Evolutionary conservation across 2,113 vertebrate genomes (phyloP), one percentile per base, ranked within the genome.

Genomic region (Aphyosemion australe): DNA sequence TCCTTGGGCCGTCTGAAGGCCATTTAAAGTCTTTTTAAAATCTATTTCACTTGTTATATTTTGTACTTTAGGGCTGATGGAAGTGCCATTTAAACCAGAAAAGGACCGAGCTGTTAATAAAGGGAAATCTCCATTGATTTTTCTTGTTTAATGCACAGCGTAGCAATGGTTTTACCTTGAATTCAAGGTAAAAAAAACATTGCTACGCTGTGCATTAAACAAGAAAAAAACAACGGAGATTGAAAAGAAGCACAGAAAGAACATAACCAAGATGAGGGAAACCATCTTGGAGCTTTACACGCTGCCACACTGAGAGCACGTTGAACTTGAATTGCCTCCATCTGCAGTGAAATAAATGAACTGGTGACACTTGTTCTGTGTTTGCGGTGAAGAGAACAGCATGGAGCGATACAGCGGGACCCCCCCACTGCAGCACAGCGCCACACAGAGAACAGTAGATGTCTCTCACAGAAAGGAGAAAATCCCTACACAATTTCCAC

Each of bases 401-500:
- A 46, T 84, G 82, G 67, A 65, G 19, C 59, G 46, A 76, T 75
- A 61, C 79, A 78, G 83, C 81, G 16, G 4, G 34, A 7, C 50
- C 71, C 81, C 73, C 76, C 79, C 20, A 49, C 63, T n/a, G n/a
- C n/a, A 49, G 62, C 16, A 71, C 74, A 59, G 72, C 62, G 42
- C 76, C 72, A 72, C 76, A 76, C 85, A 78, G 82, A 80, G 85
- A 88, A 90, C 89, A 87, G 76, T 87, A 75, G 71, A 82, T 57
- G 79, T 69, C 87, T 88, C 78, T 78, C 80, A 89, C 60, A 70
- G 83, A 80, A 72, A 79, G 61, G 64, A 85, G 82, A 89, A 91
- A 89, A 89, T 89, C 88, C 89, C 77, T 72, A 76, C 84, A 90
- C 88, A 91, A 90, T 90, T 90, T 92, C 84, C 82, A 87, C 87